Evolutionary conservation across 2,797 vertebrate species (phyloP).

Genomic region (Diplodus puntazzo): DNA sequence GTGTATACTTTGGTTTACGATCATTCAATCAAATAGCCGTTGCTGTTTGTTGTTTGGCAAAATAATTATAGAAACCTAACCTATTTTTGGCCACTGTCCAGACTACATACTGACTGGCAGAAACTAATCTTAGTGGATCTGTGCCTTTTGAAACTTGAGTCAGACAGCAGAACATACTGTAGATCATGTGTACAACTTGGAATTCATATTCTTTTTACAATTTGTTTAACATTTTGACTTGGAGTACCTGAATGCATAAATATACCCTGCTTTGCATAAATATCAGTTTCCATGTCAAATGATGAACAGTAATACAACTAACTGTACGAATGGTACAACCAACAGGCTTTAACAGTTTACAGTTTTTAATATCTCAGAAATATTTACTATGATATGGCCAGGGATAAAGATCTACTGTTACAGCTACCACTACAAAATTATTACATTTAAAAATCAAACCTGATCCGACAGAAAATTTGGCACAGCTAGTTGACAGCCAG

Average conservation of each 20-base stretch:
- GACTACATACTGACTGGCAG: slow-evolving; percentile 39
- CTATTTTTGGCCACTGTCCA: slow-evolving; percentile 46
- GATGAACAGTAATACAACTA: slow-evolving; percentile 3
- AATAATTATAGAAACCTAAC: slow-evolving; percentile 33
- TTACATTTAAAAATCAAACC: slow-evolving; percentile 13
- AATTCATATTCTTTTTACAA: not conserved
- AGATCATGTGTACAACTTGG: slow-evolving; percentile 7
- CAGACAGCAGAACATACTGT: slow-evolving; percentile 30
- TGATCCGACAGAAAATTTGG: slow-evolving; percentile 24
- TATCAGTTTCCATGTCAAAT: slow-evolving; percentile 3
- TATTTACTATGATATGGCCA: slow-evolving; percentile 12
- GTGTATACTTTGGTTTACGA: slow-evolving; percentile 12
- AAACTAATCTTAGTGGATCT: slow-evolving; percentile 52
- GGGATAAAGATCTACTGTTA: not conserved
- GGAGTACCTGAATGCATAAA: slow-evolving; percentile 1
- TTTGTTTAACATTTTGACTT: not conserved
- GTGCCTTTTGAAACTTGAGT: slow-evolving; percentile 60
- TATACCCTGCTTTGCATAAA: not conserved
- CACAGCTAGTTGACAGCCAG: slow-evolving; percentile 31
- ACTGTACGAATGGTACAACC: not conserved
- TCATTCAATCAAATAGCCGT: slow-evolving; percentile 1
- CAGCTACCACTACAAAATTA: not conserved
- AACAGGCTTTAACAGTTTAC: not conserved
- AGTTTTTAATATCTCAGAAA: slow-evolving; percentile 14
- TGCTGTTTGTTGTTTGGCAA: slow-evolving; percentile 19